Base-by-base conservation (phyloP, 2,113 vertebrate genomes). In the western clawed frog (Xenopus tropicalis) region DNA sequence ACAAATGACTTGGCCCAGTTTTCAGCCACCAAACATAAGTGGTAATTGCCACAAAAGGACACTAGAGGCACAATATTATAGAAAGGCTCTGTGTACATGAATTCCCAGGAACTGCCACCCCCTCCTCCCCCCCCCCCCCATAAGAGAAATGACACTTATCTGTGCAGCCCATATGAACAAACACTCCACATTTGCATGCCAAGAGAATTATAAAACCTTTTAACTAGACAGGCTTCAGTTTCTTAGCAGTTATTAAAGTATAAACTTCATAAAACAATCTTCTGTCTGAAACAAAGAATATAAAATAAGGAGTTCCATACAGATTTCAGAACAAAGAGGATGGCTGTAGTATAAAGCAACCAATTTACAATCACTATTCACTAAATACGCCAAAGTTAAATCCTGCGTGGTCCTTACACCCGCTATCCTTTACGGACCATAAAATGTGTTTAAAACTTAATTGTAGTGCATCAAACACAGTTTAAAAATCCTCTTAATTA, bases 401-500 rank as follows among this genome's bases (percentile, higher is more conserved):
- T 81, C 78, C 78, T 81, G 71, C 81, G 81, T 83, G 85, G 84
- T 82, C 80, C 80, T 79, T 80, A 84, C 81, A 83, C 81, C 81
- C 79, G 82, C 72, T 78, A 78, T 83, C 77, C 72, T 81, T 62
- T 78, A 37, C 61, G 79, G 82, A 83, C 56, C 80, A 81, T 84
- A 69, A 72, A 82, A 83, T 81, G 80, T 80, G 82, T 84, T 77
- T 71, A 44, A 82, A 83, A 81, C 82, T 80, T 83, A 80, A 82
- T 71, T 84, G 84, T 85, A 78, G 82, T 85, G 85, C 84, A 84
- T 84, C 80, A 81, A 83, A 83, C 43, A 84, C 84, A 83, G 80
- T 82, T 79, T 82, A 83, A 82, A 81, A 81, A 83, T 80, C 79
- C 80, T 80, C 83, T 82, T 80, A 82, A 79, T 65, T 81, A 83